Conservation (phyloP, 2,797 vertebrate genomes). For the Neosalanx taihuensis region DNA sequence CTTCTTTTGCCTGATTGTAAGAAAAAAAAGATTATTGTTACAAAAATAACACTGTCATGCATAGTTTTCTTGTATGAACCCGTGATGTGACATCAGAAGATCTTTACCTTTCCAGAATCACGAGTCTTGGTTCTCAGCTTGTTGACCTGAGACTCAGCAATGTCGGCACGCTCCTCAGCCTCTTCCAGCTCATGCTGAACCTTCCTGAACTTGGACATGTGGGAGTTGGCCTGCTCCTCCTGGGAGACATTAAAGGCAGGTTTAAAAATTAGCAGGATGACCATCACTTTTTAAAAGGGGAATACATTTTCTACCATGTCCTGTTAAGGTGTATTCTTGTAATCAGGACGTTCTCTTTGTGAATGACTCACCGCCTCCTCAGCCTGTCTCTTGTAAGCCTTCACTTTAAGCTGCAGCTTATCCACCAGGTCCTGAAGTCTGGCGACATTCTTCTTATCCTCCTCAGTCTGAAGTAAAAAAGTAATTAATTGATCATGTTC, state of each 20-base stretch:
- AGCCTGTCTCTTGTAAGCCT: conserved; percentile 76
- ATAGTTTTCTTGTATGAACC: too few relatives aligned
- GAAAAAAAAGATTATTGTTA: background rate
- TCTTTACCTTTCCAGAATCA: background rate
- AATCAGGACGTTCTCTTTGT: too few relatives aligned
- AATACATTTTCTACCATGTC: background rate
- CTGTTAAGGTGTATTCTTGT: background rate
- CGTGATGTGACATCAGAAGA: too few relatives aligned
- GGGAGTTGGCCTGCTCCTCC: conserved; percentile 75
- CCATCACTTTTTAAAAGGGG: too few relatives aligned
- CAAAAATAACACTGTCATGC: too few relatives aligned
- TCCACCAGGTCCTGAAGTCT: conserved; percentile 78
- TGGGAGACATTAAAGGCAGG: conserved; percentile 23
- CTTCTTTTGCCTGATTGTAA: background rate
- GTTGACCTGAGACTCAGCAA: conserved; percentile 67
- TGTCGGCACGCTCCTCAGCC: conserved; percentile 74
- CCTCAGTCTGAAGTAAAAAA: conserved; percentile 53
- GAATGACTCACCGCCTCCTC: conserved; percentile 72
- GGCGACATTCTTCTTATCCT: conserved; percentile 76
- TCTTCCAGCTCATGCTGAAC: conserved; percentile 75
- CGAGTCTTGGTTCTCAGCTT: too few relatives aligned
- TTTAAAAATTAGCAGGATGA: too few relatives aligned
- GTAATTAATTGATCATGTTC: background rate
- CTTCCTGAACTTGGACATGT: conserved; percentile 74
- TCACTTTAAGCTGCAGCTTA: conserved; percentile 77